These are phyloP conservation scores for Catostylus mosaicus DNA, from an alignment of 30 jellyfish, hydroid and myxozoan genomes.

Conservation along the genomic window DNA sequence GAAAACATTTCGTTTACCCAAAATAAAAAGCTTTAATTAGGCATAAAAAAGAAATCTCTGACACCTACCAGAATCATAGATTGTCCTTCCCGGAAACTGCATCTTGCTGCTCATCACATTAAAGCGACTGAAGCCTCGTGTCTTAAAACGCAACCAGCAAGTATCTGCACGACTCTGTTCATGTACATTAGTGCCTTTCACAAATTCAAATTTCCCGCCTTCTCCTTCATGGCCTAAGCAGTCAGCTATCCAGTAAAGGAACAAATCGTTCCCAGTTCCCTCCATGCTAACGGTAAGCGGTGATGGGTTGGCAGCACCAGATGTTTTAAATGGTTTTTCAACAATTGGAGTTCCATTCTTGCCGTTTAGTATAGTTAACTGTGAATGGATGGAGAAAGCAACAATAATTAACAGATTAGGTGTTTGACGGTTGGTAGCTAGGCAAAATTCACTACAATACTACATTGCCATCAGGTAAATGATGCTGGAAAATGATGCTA, in stretches of 20 bases:
- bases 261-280: slow-evolving; percentile 94
- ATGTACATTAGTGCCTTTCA: slow-evolving; percentile 90
- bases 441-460: no score
- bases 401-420: no score
- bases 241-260: slow-evolving; percentile 92
- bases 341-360: slow-evolving; percentile 65
- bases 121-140: slow-evolving; percentile 75
- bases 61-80: slow-evolving; percentile 85
- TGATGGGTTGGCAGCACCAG: slow-evolving; percentile 88
- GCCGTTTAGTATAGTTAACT: slow-evolving; percentile 84
- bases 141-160: slow-evolving; percentile 78
- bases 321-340: slow-evolving; percentile 58
- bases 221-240: slow-evolving; percentile 89
- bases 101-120: slow-evolving; percentile 75
- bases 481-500: no score
- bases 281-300: slow-evolving; percentile 90
- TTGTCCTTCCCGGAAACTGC: slow-evolving; percentile 90
- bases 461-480: no score
- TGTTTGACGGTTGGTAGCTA: no score
- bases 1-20: no score
- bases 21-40: no score
- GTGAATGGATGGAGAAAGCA: no score
- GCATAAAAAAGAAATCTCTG: no score
- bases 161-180: slow-evolving; percentile 90
- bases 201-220: slow-evolving; percentile 83